phyloP scores from a whole-genome alignment of 2,888 invertebrate species.

The Crioceris asparagi region DNA sequence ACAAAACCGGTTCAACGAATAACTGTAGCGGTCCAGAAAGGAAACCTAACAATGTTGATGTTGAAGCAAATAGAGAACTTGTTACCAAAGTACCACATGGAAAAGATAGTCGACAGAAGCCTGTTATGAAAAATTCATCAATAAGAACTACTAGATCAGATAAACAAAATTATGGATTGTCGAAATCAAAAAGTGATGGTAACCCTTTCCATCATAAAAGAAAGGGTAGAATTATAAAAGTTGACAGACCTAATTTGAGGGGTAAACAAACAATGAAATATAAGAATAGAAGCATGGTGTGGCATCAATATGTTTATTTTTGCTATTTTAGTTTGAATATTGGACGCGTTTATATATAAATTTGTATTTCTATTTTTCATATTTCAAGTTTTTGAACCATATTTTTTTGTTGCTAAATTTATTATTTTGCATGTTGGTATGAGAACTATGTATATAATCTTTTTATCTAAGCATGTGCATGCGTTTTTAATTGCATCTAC shows the following conservation, averaged over 20 bases:
- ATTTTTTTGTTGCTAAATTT: too few species aligned
- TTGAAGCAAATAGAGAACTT: too few species aligned
- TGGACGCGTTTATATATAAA: too few species aligned
- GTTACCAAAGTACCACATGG: constrained; percentile 1
- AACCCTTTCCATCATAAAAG: constrained; percentile 35
- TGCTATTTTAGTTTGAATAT: constrained; percentile 10
- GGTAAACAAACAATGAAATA: constrained; percentile 28
- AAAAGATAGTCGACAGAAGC: not conserved
- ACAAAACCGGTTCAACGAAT: too few species aligned
- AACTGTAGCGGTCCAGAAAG: too few species aligned
- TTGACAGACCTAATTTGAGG: constrained; percentile 28
- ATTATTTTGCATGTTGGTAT: too few species aligned
- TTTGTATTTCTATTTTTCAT: too few species aligned
- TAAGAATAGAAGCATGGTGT: constrained; percentile 18
- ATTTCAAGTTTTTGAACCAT: too few species aligned
- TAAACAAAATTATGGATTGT: constrained; percentile 25
- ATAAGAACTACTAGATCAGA: constrained; percentile 12
- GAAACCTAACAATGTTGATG: too few species aligned
- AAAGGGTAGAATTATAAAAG: constrained; percentile 33
- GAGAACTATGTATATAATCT: too few species aligned
- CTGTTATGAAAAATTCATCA: constrained; percentile 5
- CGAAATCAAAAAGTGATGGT: constrained; percentile 37
- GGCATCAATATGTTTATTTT: constrained; percentile 13
- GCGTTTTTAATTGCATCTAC: too few species aligned
- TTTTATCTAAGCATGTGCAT: too few species aligned